phyloP scores from a whole-genome alignment of 2,113 vertebrate species.

The Microcebus griseorufus region DNA sequence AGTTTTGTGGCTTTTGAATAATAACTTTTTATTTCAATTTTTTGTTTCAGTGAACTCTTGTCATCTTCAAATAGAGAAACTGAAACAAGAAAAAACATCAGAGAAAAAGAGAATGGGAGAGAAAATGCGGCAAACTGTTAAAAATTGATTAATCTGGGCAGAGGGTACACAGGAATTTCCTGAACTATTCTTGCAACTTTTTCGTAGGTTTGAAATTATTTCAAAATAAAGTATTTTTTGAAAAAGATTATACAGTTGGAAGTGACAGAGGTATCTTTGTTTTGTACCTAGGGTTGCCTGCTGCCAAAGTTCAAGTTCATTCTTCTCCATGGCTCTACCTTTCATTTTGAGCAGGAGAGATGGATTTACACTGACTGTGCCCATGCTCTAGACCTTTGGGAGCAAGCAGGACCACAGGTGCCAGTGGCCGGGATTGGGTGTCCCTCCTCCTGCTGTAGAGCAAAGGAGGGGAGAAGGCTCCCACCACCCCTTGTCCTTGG shows the following conservation, averaged over 20 bases:
- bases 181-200: background rate
- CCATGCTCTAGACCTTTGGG: background rate
- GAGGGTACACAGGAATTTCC: background rate
- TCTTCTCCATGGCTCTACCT: background rate
- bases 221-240: background rate
- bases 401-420: background rate
- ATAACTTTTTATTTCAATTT: background rate
- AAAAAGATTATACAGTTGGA: background rate
- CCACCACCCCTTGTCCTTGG: conserved; percentile 25
- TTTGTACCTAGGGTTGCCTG: background rate
- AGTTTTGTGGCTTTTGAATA: background rate
- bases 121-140: background rate
- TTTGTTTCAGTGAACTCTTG: background rate
- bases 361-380: background rate
- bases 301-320: background rate
- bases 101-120: background rate
- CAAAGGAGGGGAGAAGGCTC: background rate
- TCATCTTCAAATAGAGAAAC: background rate
- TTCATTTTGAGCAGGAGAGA: background rate
- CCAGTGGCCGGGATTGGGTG: background rate
- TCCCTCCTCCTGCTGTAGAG: background rate
- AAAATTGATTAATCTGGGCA: background rate
- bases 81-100: background rate
- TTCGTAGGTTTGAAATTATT: conserved; percentile 9
- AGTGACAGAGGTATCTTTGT: background rate